Base-by-base conservation (phyloP, 92 coral and sea anemone genomes). In the Porites lobata region DNA sequence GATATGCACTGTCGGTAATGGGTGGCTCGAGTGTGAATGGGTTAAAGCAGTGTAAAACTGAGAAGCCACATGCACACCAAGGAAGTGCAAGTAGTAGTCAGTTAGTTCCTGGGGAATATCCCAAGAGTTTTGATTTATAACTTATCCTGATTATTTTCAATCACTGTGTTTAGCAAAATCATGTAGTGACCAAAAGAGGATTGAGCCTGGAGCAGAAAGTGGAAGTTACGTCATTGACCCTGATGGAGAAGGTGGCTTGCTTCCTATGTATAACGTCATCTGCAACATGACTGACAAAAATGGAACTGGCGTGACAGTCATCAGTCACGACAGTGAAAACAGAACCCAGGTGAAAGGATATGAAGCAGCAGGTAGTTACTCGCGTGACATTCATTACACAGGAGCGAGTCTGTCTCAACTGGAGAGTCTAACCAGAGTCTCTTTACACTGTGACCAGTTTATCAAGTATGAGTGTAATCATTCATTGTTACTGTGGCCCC, bases 241-340 rank as follows among this genome's bases (percentile, higher is more conserved):
- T 7, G 83, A 64, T 32, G 86, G 86, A 5, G 77, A 72, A 15
- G 80, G 87, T 59, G 77, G 77, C 70, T 50, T 83, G 7, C 50
- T 70, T 4, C 87, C 87, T 21, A 9, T n/a, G 22, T n/a, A 82
- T 78, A 14, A 50, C 61, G 89, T 87, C 61, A 76, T 50, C 68
- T 91, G 94, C 69, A 77, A 91, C 72, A 91, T 91, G 94, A 87
- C 61, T 76, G 87, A 84, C 91, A 83, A 56, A 72, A 72, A 78
- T 50, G 92, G 92, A 52, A 73, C 67, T 64, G 92, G 92, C 56
- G 88, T 88, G 89, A 91, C 94, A 68, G 88, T 82, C 73, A 77
- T 91, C 19, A 79, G 94, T 81, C 94, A 91, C 84, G 79, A 87
- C 62, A 91, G 91, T 75, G 94, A 91, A 20, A 66, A 32, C 75